Evolutionary conservation across 2,113 vertebrate species (phyloP).

Genomic region (Henicopernis longicauda): DNA sequence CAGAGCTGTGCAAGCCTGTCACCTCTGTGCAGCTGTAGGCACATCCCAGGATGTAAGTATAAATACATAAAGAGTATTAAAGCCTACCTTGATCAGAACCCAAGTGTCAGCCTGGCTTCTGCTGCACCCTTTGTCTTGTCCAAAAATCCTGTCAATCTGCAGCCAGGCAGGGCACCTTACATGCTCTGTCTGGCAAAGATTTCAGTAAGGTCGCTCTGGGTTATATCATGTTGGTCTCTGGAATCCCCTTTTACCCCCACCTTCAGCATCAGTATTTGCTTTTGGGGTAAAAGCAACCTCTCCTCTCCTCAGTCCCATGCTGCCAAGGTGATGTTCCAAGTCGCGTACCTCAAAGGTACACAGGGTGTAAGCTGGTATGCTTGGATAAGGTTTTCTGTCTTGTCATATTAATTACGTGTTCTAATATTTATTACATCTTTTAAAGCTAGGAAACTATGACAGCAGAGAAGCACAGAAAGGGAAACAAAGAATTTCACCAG

Average conservation of each 20-base stretch:
- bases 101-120: neutral
- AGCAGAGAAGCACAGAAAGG: neutral
- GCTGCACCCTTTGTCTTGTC: neutral
- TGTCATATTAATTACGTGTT: neutral
- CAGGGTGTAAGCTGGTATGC: neutral
- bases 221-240: neutral
- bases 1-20: neutral
- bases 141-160: neutral
- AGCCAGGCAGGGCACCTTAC: neutral
- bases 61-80: neutral
- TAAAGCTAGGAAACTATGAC: neutral
- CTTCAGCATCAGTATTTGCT: neutral
- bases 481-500: neutral
- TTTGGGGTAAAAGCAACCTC: neutral
- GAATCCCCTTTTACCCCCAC: neutral
- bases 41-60: neutral
- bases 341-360: rapidly evolving
- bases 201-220: neutral
- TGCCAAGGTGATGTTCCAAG: neutral
- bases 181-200: neutral
- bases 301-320: neutral
- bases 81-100: neutral
- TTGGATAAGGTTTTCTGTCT: neutral
- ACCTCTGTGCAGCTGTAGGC: neutral
- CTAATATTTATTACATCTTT: neutral